Conservation (phyloP, 2,113 vertebrate species). For the Merops nubicus region DNA sequence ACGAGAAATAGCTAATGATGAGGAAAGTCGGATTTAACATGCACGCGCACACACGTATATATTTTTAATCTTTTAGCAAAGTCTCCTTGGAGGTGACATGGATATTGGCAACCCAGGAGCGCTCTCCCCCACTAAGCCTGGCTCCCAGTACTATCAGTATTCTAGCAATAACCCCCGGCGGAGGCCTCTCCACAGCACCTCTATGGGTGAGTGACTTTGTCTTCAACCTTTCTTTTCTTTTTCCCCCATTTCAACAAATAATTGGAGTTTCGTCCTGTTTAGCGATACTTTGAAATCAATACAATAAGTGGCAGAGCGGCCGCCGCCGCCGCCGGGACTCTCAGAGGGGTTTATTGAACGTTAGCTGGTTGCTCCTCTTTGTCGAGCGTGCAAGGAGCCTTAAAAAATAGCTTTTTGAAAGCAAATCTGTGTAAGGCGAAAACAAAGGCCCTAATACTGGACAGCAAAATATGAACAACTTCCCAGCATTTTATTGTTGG, state of each 20-base stretch:
- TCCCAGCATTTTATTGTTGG: not conserved
- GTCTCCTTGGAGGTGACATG: conserved; percentile 90
- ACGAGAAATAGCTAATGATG: not conserved
- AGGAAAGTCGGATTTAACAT: conserved; percentile 7
- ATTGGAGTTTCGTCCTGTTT: not conserved
- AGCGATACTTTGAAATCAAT: not conserved
- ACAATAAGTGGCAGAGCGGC: not conserved
- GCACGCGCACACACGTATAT: not conserved
- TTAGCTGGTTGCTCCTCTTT: not conserved
- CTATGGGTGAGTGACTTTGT: conserved; percentile 85
- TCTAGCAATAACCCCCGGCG: conserved; percentile 90
- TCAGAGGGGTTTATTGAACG: not conserved
- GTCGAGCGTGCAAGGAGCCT: not conserved
- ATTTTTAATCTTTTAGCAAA: conserved; percentile 77
- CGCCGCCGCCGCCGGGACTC: not conserved
- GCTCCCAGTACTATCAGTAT: conserved; percentile 94
- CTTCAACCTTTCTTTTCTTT: not conserved
- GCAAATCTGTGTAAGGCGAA: not conserved
- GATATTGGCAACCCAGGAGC: conserved; percentile 91
- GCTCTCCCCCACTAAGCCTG: conserved; percentile 90
- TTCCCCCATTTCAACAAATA: not conserved
- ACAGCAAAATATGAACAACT: not conserved
- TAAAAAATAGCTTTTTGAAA: not conserved
- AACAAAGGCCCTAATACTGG: not conserved
- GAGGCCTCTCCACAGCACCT: conserved; percentile 87